Evolutionary conservation across 1,140 invertebrate species (phyloP), one percentile per base, ranked within the genome.

Genomic region (Lucilia cuprina): DNA sequence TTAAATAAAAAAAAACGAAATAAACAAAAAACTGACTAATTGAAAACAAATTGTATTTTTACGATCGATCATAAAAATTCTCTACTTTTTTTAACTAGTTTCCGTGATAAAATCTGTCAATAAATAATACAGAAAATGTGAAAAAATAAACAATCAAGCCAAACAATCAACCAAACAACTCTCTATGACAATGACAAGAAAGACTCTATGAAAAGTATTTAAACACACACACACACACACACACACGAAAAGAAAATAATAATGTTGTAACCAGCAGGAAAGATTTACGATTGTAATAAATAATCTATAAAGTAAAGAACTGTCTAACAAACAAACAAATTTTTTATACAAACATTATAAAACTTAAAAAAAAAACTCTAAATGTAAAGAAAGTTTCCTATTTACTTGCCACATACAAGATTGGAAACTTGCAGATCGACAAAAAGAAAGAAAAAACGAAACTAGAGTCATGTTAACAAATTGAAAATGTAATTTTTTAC

Each of bases 11-110:
- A 41, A 41, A 8, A 41, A 41, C 25, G 25, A 30, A 30, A 30
- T 30, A 41, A 41, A 17, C 50, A 17, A 55, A 55, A 30, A 12
- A 70, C 65, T 70, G 65, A 70, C 10, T 70, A 70, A 70, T 70
- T 70, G 65, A 70, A 70, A 70, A 70, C 65, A 70, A 70, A 70
- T 70, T 70, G 19, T 70, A 21, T 70, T 70, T 70, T 70, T 70
- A 70, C 25, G 65, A 70, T 70, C n/a, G 65, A 70, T 70, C 65
- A 70, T 70, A 70, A 70, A 70, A 70, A n/a, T 17, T 17, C 13
- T 60, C 17, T n/a, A n/a, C n/a, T 19, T 70, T 70, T 13, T 19
- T 70, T 70, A 70, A 70, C 65, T 19, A 21, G 65, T 70, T 70
- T 21, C 65, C 65, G 17, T 70, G 65, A 70, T 70, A 70, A 19